phyloP scores from a whole-genome alignment of 1,140 invertebrate species.

The Anoplolepis gracilipes region DNA sequence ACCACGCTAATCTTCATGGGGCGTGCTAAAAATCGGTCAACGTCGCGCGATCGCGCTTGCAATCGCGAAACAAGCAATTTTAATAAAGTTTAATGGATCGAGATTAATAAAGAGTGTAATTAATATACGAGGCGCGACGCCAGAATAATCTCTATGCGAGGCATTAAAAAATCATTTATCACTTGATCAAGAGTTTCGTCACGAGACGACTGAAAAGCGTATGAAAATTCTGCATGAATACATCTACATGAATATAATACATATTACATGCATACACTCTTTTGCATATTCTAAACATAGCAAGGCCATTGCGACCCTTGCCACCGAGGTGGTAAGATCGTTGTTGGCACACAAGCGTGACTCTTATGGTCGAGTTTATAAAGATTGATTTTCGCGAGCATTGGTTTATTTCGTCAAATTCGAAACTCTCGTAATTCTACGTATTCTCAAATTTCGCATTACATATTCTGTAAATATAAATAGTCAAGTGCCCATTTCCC shows the following conservation, averaged over 20 bases:
- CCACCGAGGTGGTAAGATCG: constrained; percentile 16
- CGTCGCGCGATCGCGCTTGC: constrained; percentile 17
- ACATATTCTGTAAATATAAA: background rate
- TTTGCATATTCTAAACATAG: constrained; percentile 25
- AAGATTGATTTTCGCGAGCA: background rate
- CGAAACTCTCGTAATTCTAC: background rate
- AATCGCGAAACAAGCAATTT: constrained; percentile 39
- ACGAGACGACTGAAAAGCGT: constrained; percentile 38
- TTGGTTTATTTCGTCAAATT: background rate
- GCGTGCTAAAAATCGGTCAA: constrained; percentile 40
- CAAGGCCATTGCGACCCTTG: background rate
- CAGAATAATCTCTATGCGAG: constrained; percentile 22
- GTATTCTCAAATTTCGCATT: background rate
- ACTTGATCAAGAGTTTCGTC: constrained; percentile 45
- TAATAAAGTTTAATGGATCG: constrained; percentile 55
- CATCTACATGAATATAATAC: background rate
- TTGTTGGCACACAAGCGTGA: constrained; percentile 11
- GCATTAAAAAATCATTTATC: constrained; percentile 57
- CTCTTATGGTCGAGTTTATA: background rate
- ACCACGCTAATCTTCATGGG: constrained; percentile 5
- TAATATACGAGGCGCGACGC: constrained; percentile 34
- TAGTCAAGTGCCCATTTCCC: no score
- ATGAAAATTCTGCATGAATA: constrained; percentile 4
- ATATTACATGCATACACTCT: constrained; percentile 12
- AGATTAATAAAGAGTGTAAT: constrained; percentile 56